phyloP scores from a whole-genome alignment of 1,140 invertebrate species.

The Drosophila teissieri region DNA sequence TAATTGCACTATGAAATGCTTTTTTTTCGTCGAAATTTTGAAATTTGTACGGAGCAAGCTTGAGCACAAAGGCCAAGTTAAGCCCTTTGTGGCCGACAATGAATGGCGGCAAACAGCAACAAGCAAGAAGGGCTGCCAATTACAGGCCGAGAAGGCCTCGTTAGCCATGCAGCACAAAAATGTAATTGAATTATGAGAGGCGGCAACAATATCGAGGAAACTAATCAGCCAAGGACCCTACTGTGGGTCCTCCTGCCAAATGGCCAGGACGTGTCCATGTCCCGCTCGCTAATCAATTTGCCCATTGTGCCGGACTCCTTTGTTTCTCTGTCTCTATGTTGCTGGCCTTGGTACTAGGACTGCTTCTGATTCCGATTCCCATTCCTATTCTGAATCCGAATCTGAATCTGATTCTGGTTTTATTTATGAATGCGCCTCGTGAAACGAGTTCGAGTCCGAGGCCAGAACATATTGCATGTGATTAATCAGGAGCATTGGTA shows the following conservation, averaged over 20 bases:
- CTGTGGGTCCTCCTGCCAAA: conserved; percentile 35
- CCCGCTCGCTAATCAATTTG: conserved; percentile 54
- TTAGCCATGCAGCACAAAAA: conserved; percentile 49
- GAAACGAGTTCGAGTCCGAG: conserved; percentile 20
- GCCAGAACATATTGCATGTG: conserved; percentile 71
- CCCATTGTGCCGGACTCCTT: conserved; percentile 48
- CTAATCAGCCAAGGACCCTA: conserved; percentile 30
- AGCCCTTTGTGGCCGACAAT: conserved; percentile 68
- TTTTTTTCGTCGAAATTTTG: conserved; percentile 12
- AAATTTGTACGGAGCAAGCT: conserved; percentile 45
- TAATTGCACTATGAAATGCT: not conserved
- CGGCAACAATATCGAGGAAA: conserved; percentile 40
- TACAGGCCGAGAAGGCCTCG: conserved; percentile 40
- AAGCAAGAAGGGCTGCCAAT: conserved; percentile 46
- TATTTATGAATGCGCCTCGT: conserved; percentile 63
- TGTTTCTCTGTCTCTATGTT: conserved; percentile 15
- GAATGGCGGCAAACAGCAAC: conserved; percentile 14
- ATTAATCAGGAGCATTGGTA: conserved; percentile 65
- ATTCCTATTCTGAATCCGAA: not conserved
- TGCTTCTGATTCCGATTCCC: not conserved
- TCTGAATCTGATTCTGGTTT: conserved; percentile 26
- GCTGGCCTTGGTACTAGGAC: not conserved
- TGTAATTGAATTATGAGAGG: conserved; percentile 67
- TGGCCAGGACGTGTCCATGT: conserved; percentile 43
- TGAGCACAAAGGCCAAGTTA: conserved; percentile 52